phyloP scores from a whole-genome alignment of 1,140 invertebrate species.

The Plutomurus gul region DNA sequence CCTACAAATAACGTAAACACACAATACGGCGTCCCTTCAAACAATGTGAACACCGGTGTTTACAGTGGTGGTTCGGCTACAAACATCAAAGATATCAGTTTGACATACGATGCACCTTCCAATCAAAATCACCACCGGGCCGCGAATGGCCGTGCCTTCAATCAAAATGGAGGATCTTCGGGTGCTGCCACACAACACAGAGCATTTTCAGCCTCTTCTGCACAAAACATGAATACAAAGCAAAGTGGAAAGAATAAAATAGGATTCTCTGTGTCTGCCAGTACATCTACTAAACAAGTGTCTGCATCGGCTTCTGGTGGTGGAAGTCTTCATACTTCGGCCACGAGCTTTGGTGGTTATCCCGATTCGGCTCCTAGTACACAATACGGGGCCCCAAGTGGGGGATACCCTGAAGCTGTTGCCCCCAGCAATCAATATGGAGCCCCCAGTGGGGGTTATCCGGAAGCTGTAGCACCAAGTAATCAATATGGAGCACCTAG shows the following conservation, averaged over 20 bases:
- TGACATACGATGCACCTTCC: background rate
- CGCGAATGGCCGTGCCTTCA: background rate
- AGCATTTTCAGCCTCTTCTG: background rate
- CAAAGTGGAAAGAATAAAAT: conserved; percentile 9
- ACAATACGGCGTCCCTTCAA: background rate
- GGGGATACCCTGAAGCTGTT: no score
- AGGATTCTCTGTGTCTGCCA: background rate
- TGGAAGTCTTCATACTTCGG: background rate
- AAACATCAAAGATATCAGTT: background rate
- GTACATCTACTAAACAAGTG: background rate
- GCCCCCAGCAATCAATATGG: no score
- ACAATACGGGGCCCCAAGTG: no score
- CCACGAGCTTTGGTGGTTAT: background rate
- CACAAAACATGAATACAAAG: background rate
- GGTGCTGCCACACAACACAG: background rate
- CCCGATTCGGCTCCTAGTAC: no score
- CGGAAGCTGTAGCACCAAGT: background rate
- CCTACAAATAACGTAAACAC: background rate
- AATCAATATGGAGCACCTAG: background rate
- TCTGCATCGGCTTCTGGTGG: background rate
- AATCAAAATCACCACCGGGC: background rate
- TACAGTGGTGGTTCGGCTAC: background rate
- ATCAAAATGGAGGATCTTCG: background rate
- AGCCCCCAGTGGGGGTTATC: no score
- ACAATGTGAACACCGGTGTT: background rate